Conservation (phyloP, 2,888 invertebrate genomes). For the Oscheius sp. region DNA sequence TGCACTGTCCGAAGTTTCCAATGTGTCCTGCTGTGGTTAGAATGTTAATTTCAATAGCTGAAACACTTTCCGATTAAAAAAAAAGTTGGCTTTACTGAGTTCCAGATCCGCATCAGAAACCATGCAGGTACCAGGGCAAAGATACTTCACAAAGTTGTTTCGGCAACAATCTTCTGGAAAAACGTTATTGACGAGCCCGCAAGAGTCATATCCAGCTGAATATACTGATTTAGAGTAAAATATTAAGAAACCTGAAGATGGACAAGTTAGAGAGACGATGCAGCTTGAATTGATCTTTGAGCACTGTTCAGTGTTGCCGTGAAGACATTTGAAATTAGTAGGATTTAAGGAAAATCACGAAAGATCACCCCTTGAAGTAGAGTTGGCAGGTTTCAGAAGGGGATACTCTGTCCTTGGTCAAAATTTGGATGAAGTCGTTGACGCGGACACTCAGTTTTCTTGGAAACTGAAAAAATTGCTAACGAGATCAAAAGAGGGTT, state of each 20-base stretch:
- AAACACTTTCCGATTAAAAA: not conserved
- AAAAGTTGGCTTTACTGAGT: slow-evolving; percentile 5
- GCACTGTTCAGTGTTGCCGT: not conserved
- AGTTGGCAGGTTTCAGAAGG: not conserved
- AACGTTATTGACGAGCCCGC: not conserved
- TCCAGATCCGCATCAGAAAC: slow-evolving; percentile 27
- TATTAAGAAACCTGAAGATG: not conserved
- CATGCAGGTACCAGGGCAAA: slow-evolving; percentile 25
- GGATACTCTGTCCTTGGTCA: not conserved
- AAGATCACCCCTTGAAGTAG: not conserved
- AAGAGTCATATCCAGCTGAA: slow-evolving; percentile 17
- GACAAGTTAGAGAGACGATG: not conserved
- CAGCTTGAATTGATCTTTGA: not conserved
- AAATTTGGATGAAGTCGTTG: not conserved
- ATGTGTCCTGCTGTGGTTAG: not conserved
- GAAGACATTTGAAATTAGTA: not conserved
- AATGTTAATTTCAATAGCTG: slow-evolving; percentile 6
- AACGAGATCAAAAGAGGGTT: not conserved
- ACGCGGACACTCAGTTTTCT: slow-evolving; percentile 8
- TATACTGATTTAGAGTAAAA: not conserved
- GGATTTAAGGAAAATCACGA: not conserved
- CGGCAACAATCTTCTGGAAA: too few relatives aligned
- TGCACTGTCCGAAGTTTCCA: not conserved
- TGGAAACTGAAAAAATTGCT: not conserved
- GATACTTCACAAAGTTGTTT: slow-evolving; percentile 33